Evolutionary conservation across 2,797 vertebrate genomes (phyloP).

Genomic region (Malurus leucopterus): DNA sequence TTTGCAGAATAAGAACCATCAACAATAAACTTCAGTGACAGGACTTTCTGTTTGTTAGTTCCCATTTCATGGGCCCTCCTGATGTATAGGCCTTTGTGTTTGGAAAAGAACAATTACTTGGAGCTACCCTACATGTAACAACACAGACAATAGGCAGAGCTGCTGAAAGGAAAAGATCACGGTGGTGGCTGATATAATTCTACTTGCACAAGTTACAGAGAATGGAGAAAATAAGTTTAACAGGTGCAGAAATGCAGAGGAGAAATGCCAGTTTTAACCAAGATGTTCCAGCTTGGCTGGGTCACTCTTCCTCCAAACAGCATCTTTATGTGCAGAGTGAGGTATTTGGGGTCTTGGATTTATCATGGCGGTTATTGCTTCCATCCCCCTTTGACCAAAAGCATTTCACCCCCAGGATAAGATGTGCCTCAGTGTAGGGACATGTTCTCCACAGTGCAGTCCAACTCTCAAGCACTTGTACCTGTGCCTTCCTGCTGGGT

Average conservation of each 20-base stretch:
- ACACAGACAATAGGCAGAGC: background rate
- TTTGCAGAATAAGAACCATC: background rate
- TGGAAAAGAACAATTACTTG: background rate
- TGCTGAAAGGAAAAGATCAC: background rate
- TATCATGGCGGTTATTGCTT: background rate
- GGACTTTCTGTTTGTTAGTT: background rate
- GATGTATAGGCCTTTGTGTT: background rate
- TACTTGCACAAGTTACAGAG: background rate
- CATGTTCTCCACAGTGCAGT: fast-evolving
- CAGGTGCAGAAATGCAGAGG: background rate
- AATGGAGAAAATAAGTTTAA: background rate
- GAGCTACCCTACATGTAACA: background rate
- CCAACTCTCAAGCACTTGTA: background rate
- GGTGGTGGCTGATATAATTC: background rate
- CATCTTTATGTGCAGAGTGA: background rate
- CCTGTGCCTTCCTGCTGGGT: background rate
- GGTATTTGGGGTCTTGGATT: background rate
- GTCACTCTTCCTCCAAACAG: background rate
- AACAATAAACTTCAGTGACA: background rate
- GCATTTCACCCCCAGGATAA: background rate
- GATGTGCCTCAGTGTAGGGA: background rate
- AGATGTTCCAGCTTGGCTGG: background rate
- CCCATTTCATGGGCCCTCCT: background rate
- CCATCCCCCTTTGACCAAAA: background rate
- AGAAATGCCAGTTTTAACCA: background rate